A percentile compares a stretch with the other conserved stretches of the same genome.
phyloP scores from a whole-genome alignment of 2,888 invertebrate genomes.

The Odontothrips loti region DNA sequence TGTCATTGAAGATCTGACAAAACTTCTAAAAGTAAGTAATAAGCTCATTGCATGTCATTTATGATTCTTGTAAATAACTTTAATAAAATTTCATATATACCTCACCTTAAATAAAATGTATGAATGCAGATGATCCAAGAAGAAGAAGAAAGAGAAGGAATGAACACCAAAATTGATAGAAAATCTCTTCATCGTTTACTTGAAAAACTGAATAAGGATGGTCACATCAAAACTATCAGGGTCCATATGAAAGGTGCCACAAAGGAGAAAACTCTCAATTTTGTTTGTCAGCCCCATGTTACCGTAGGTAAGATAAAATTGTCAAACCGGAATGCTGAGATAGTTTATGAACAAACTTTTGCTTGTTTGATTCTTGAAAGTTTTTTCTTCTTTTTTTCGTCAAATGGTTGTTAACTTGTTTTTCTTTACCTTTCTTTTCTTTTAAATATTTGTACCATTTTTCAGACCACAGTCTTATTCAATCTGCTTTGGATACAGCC shows the following conservation, averaged over 20 bases:
- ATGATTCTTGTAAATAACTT: neutral
- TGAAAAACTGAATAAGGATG: conserved; percentile 54
- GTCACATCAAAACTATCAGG: conserved; percentile 53
- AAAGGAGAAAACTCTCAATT: conserved; percentile 49
- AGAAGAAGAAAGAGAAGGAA: conserved; percentile 54
- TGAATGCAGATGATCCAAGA: conserved; percentile 49
- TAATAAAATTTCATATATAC: conserved; percentile 18
- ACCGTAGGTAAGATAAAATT: conserved; percentile 38
- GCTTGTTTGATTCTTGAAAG: too few relatives aligned
- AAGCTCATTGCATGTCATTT: neutral
- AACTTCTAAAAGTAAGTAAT: conserved; percentile 48
- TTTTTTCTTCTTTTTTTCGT: conserved; percentile 23
- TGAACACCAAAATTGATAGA: conserved; percentile 56
- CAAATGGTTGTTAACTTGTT: conserved; percentile 4
- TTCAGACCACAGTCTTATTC: conserved; percentile 50
- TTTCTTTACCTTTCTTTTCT: neutral
- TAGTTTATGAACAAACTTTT: too few relatives aligned
- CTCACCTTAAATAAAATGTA: conserved; percentile 30
- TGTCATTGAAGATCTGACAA: conserved; percentile 54
- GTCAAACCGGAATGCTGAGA: neutral
- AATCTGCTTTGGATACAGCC: conserved; percentile 58
- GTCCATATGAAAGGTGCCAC: conserved; percentile 49
- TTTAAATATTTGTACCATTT: neutral
- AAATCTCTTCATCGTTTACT: conserved; percentile 61
- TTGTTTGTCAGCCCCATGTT: conserved; percentile 54